A percentile compares a stretch with the other conserved stretches of the same genome.
Evolutionary conservation across 2,113 vertebrate genomes (phyloP).

Genomic region (Pantherophis guttatus): DNA sequence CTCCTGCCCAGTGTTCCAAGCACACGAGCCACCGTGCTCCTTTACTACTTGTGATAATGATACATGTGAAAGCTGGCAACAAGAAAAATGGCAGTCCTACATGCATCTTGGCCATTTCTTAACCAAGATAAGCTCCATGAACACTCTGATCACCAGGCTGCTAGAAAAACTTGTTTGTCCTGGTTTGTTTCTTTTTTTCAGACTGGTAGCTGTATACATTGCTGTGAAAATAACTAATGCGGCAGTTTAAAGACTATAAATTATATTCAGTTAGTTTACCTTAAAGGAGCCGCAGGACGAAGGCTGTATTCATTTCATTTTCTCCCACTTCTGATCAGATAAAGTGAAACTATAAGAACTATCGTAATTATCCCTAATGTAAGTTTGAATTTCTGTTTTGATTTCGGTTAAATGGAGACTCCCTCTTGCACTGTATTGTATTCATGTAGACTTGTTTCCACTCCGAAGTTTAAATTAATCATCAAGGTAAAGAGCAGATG

Average conservation of each 20-base stretch:
- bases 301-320: not conserved
- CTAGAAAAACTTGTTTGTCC: not conserved
- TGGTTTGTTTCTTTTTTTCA: not conserved
- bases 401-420: not conserved
- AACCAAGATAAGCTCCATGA: not conserved
- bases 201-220: not conserved
- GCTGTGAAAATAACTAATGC: not conserved
- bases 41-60: not conserved
- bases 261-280: not conserved
- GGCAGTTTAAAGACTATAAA: not conserved
- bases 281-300: not conserved
- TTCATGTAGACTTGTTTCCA: constrained; percentile 33
- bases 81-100: not conserved
- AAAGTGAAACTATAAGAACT: constrained; percentile 19
- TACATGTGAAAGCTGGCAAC: not conserved
- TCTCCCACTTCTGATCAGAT: not conserved
- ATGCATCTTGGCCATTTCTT: not conserved
- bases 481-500: constrained; percentile 50
- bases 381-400: not conserved
- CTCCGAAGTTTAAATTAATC: constrained; percentile 47
- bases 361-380: constrained; percentile 8
- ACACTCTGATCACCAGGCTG: not conserved
- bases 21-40: not conserved
- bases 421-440: constrained; percentile 27
- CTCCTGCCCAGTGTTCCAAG: not conserved